Conservation (phyloP, 2,113 vertebrate species). For the Triplophysa rosa region DNA sequence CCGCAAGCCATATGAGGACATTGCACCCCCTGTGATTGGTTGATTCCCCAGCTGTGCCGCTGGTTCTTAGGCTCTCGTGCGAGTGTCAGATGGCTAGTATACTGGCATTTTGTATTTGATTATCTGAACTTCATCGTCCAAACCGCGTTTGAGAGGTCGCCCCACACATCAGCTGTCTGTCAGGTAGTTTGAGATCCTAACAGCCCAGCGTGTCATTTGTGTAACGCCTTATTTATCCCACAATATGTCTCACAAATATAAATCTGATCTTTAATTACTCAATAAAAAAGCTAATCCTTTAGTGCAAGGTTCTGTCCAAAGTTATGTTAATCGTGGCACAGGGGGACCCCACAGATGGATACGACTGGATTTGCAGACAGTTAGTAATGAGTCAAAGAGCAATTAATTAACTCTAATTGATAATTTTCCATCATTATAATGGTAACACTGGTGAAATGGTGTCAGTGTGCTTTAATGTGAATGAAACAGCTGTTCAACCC, state of each 20-base stretch:
- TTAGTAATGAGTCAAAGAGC: conserved; percentile 67
- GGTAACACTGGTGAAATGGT: conserved; percentile 62
- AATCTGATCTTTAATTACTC: conserved; percentile 75
- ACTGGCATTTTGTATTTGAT: conserved; percentile 66
- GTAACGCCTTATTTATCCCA: conserved; percentile 73
- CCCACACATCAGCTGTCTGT: conserved; percentile 69
- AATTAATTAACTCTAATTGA: conserved; percentile 79
- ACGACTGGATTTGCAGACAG: conserved; percentile 63
- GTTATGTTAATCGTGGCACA: conserved; percentile 69
- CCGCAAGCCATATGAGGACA: conserved; percentile 61
- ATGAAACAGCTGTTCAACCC: conserved; percentile 69
- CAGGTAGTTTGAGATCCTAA: conserved; percentile 67
- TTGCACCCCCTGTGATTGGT: conserved; percentile 59
- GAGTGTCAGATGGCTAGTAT: conserved; percentile 63
- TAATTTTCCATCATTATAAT: conserved; percentile 78
- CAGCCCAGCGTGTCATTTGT: conserved; percentile 62
- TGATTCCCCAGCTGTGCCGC: conserved; percentile 33
- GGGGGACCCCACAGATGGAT: conserved; percentile 45
- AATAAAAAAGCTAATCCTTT: conserved; percentile 70
- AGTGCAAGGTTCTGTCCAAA: conserved; percentile 69
- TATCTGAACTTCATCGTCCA: conserved; percentile 35
- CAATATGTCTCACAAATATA: conserved; percentile 73
- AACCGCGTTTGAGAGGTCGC: conserved; percentile 3
- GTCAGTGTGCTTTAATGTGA: conserved; percentile 58
- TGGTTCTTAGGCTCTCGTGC: conserved; percentile 40